Base-by-base conservation (phyloP, 64 coral and sea anemone species). In the Stichodactyla helianthus region DNA sequence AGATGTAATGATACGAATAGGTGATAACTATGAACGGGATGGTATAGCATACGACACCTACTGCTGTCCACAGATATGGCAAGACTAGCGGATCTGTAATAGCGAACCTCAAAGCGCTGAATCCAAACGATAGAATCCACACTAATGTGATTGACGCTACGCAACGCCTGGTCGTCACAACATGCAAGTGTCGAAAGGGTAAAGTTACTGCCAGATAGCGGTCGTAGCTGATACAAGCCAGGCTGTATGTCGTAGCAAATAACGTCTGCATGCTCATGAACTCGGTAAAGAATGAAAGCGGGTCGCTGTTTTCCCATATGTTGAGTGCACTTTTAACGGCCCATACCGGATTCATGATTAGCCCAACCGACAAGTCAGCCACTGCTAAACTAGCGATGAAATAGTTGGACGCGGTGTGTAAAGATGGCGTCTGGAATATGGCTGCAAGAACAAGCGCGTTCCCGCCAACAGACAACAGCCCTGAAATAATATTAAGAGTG, bases 351-450 rank as follows among this genome's bases (percentile, higher is more conserved):
- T 85, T 89, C 31, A 95, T 86, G 2, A 92, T 76, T 5, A 88
- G 12, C 1, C 93, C 93, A 35, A 95, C 93, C 6, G 89, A 85
- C 22, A 95, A 83, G 79, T 95, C 93, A 11, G 89, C 93, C 6
- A 82, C 93, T 6, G 86, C 87, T 23, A 95, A 68, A 19, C 89
- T 91, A 16, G 90, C 89, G 10, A 95, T 95, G 68, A 89, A 92
- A 56, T 92, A 92, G 78, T 95, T 95, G 25, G 93, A 95, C 1
- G 85, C 81, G 68, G 90, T 86, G n/a, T 88, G 93, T 22, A 95
- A 53, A n/a, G 77, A 55, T 6, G 82, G 83, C 5, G 93, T 95
- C 50, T 68, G 89, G 55, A 88, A 92, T 51, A 95, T 57, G 8
- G 93, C 71, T 7, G 86, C 77, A 55, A 95, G 83, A 59, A 95